Percentiles rank a stretch among this genome's conserved stretches.
Conservation (phyloP, 2,888 invertebrate genomes). For the Drosophila kambysellisi region DNA sequence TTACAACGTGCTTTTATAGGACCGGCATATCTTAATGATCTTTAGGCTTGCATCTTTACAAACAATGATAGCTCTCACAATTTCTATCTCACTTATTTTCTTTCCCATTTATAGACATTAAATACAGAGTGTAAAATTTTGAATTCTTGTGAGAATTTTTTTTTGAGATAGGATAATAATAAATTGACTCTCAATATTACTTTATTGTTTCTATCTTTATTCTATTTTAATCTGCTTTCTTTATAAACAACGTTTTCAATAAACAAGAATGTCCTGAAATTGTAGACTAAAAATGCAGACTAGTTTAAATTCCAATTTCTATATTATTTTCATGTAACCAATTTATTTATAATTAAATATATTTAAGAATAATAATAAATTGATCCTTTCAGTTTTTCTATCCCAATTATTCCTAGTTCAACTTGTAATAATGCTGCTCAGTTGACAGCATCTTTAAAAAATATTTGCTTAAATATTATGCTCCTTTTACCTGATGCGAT, state of each 20-base stretch:
- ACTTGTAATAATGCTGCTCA: neutral
- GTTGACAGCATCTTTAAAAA: neutral
- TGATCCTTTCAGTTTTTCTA: fast-evolving
- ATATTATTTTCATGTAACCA: neutral
- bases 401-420: neutral
- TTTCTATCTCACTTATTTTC: neutral
- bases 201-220: too few species aligned
- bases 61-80: neutral
- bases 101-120: neutral
- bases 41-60: neutral
- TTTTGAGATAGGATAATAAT: neutral
- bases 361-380: neutral
- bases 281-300: neutral
- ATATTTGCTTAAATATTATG: neutral
- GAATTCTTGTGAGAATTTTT: neutral
- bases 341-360: neutral
- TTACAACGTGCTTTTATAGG: slow-evolving; percentile 2
- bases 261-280: neutral
- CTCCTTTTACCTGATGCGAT: slow-evolving; percentile 15
- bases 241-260: neutral
- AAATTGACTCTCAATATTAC: too few species aligned
- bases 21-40: neutral
- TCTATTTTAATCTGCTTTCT: neutral
- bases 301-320: neutral
- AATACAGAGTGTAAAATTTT: neutral